Percentiles rank a stretch among this genome's conserved stretches.
Conservation (phyloP, 2,113 vertebrate genomes). For the Ancistrus triradiatus region DNA sequence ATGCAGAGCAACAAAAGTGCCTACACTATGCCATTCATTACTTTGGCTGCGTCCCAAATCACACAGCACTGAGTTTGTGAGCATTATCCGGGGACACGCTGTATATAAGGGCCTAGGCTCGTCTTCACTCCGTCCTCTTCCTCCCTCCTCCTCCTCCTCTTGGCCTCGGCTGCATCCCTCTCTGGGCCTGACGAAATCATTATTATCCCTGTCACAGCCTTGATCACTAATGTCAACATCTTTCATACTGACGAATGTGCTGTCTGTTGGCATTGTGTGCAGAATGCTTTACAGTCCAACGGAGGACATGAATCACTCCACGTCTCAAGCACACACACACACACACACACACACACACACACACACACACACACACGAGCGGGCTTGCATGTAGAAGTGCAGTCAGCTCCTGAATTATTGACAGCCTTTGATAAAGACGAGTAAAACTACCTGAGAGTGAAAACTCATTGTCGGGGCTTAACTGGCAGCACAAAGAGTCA, state of each 20-base stretch:
- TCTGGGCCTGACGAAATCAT: conserved; percentile 82
- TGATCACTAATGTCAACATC: conserved; percentile 98
- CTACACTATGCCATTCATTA: too few species aligned
- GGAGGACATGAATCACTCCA: conserved; percentile 98
- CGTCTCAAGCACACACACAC: conserved; percentile 75
- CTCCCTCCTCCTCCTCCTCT: conserved; percentile 36
- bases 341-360: conserved; percentile 83
- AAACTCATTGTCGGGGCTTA: too few species aligned
- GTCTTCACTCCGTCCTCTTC: conserved; percentile 49
- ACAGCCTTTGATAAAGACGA: conserved; percentile 56
- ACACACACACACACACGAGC: conserved; percentile 71
- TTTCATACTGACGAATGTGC: conserved; percentile 99
- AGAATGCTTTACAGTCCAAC: conserved; percentile 97
- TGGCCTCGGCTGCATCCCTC: conserved; percentile 68
- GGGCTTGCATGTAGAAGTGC: conserved; percentile 26
- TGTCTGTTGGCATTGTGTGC: conserved; percentile 95
- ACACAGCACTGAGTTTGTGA: too few species aligned
- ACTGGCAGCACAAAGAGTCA: too few species aligned
- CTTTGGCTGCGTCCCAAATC: too few species aligned
- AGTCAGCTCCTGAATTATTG: too few species aligned
- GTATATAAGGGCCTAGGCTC: conserved; percentile 42
- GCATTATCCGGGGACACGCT: background rate
- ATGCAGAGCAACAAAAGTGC: too few species aligned
- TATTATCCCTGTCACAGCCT: conserved; percentile 94
- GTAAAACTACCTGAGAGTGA: too few species aligned